Evolutionary conservation across 2,797 vertebrate species (phyloP).

Genomic region (Gymnoscopelus braueri): DNA sequence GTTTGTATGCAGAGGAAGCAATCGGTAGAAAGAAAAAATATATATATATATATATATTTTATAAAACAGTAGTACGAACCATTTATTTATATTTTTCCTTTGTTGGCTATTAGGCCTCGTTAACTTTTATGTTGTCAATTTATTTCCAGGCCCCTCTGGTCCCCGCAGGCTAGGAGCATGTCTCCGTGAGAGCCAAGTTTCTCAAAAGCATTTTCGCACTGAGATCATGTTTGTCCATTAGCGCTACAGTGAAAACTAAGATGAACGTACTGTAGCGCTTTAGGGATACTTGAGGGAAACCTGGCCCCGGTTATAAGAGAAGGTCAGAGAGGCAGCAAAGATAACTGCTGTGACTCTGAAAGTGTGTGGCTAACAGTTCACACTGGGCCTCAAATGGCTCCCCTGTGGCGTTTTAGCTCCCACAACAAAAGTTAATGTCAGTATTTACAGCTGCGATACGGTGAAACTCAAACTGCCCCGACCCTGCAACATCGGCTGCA

Average conservation of each 20-base stretch:
- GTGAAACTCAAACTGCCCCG: conserved; percentile 30
- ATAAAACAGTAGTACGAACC: conserved; percentile 21
- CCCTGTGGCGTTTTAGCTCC: conserved; percentile 51
- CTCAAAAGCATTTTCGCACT: conserved; percentile 33
- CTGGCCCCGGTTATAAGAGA: conserved; percentile 46
- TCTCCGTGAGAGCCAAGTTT: conserved; percentile 2
- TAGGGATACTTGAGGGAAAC: conserved; percentile 33
- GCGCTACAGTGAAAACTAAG: conserved; percentile 32
- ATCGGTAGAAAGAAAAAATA: conserved; percentile 28
- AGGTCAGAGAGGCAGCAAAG: conserved; percentile 39
- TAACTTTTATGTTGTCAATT: conserved; percentile 21
- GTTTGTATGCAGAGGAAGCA: conserved; percentile 15
- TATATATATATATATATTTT: neutral
- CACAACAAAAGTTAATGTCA: conserved; percentile 55
- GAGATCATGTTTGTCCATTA: conserved; percentile 48
- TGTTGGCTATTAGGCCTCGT: conserved; percentile 34
- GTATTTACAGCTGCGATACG: conserved; percentile 34
- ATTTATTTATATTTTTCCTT: conserved; percentile 35
- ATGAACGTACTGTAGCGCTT: conserved; percentile 15
- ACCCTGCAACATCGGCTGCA: conserved; percentile 10
- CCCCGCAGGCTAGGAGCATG: neutral
- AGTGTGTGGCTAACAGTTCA: conserved; percentile 40
- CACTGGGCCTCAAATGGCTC: conserved; percentile 47
- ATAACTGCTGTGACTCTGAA: conserved; percentile 47
- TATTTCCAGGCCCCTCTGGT: neutral